Base-by-base conservation (phyloP, 2,797 vertebrate species). In the Allobates femoralis region DNA sequence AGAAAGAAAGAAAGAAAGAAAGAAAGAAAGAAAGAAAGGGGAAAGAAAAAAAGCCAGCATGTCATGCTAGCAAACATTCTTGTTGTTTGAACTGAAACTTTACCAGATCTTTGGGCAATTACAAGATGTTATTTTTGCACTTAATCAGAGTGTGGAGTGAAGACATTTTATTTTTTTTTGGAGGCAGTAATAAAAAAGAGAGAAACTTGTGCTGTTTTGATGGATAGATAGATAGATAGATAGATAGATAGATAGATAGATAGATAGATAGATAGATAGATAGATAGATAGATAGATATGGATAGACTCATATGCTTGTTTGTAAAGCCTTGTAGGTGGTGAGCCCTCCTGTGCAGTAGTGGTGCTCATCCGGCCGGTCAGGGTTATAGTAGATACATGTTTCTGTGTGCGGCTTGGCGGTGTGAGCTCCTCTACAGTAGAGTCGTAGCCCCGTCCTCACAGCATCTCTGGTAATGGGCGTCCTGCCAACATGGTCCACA, bases 401-500 rank as follows among this genome's bases (percentile, higher is more conserved):
- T 81, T 75, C 11, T 75, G 55, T 55, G 50, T 69, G 37, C 16
- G 11, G 46, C 37, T 66, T 77, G 46, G 32, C 26, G 50, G 46
- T 26, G 26, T 60, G 41, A 76, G 74, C 23, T 6, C 58, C 41
- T 51, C 66, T 53, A 5, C 11, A 10, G 3, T 19, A 5, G 55
- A 19, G 30, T 28, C 32, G 18, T 60, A 19, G 28, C n/a, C 58
- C 58, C 23, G 11, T 41, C 71, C 16, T 26, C 60, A 37, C 30
- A 67, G 28, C 28, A 26, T 55, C 34, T 30, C 82, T 76, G 26
- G 60, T 66, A 78, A 67, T 67, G 73, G 81, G 83, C 75, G 11
- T 32, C 11, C 56, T 67, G 41, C 83, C 83, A 85, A 23, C 2
- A 10, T 30, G 19, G 30, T 78, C 83, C 78, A 56, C 7, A 66